Evolutionary conservation across 2,797 vertebrate genomes (phyloP), one percentile per base, ranked within the genome.

Genomic region (Cyclura pinguis): DNA sequence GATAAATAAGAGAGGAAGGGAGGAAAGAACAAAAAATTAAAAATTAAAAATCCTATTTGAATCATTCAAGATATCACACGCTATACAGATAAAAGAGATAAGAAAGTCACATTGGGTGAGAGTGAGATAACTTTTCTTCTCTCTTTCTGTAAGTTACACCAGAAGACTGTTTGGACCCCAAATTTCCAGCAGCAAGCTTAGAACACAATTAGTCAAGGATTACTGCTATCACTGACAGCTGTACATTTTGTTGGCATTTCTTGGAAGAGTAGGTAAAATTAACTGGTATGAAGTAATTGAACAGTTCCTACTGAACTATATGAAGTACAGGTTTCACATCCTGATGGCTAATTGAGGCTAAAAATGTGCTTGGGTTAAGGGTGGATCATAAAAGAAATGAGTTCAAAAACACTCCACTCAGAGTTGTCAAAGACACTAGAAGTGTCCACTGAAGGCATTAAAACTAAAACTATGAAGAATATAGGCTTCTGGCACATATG

Each of bases 81-180:
- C 89, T 92, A 93, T 74, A 77, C 35, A 89, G 85, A 91, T 91
- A 88, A 86, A 80, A 90, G 86, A 89, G 83, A 87, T 86, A 55
- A 74, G 84, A 87, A 77, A 92, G 86, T 84, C 91, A 91, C 88
- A 83, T 84, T 92, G 93, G 82, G 0, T 1, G 35, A 18, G 22
- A 69, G 62, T 92, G 38, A 62, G 89, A 88, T 52, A 0, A 0
- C 3, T 72, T 88, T 0, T 24, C 86, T 64, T 85, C n/a, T 50
- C 59, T 80, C 76, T 80, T 88, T 86, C 84, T 85, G 86, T 3
- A 20, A 91, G 77, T 32, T 73, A 32, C 8, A 42, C 86, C 38
- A 93, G 92, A 94, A 42, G 42, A 57, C 91, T 84, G 85, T 95
- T 92, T 93, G 92, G 93, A 93, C 92, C 92, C 86, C 22, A 55